Evolutionary conservation across 1,140 invertebrate genomes (phyloP).

Genomic region (Drosophila biarmipes): DNA sequence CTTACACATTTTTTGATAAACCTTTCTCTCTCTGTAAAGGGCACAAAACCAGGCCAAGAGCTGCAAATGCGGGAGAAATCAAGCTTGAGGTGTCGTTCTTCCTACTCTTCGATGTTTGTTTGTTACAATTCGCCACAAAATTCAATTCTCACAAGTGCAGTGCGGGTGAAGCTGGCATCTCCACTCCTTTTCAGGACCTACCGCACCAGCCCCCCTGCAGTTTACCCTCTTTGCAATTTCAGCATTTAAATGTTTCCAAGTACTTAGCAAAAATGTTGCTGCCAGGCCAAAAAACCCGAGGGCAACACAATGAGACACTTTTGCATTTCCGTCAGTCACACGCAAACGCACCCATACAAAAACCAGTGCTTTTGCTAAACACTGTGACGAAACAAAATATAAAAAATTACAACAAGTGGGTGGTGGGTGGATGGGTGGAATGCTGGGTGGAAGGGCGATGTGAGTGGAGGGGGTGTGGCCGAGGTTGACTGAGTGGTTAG

Average conservation of each 20-base stretch:
- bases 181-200: not conserved
- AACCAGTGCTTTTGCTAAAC: conserved; percentile 64
- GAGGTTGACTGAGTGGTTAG: conserved; percentile 73
- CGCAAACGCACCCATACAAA: conserved; percentile 29
- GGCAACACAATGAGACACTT: conserved; percentile 71
- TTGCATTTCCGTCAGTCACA: conserved; percentile 68
- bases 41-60: conserved; percentile 3
- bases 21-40: not conserved
- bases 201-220: conserved; percentile 9
- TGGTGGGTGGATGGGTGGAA: conserved; percentile 2
- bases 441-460: not conserved
- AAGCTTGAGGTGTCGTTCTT: conserved; percentile 31
- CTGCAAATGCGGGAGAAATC: conserved; percentile 26
- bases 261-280: conserved; percentile 75
- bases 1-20: not conserved
- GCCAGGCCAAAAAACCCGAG: conserved; percentile 35
- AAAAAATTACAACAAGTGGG: conserved; percentile 58
- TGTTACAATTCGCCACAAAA: conserved; percentile 33
- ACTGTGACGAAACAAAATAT: conserved; percentile 57
- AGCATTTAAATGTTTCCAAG: conserved; percentile 75
- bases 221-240: conserved; percentile 45
- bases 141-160: conserved; percentile 48
- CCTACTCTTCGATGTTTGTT: conserved; percentile 27
- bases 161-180: not conserved
- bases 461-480: conserved; percentile 20